Conservation (phyloP, 2,888 invertebrate genomes). For the Xanthorhoe spadicearia region DNA sequence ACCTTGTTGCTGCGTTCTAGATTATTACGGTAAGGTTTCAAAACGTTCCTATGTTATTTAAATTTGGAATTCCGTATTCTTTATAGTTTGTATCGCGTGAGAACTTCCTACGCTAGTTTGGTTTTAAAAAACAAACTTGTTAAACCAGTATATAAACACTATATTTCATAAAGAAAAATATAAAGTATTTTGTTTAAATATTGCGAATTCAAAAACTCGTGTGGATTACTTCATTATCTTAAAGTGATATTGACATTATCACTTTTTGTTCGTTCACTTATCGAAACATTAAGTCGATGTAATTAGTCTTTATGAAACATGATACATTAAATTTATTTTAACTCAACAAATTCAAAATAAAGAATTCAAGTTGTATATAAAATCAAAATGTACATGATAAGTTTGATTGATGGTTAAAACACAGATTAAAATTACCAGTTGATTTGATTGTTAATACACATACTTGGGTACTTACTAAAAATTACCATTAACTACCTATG, state of each 20-base stretch:
- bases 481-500: too few relatives aligned
- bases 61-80: slow-evolving; percentile 29
- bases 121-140: slow-evolving; percentile 21
- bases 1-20: slow-evolving; percentile 39
- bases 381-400: too few relatives aligned
- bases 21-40: slow-evolving; percentile 29
- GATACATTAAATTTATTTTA: slow-evolving; percentile 72
- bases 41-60: slow-evolving; percentile 24
- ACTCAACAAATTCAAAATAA: slow-evolving; percentile 4
- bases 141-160: slow-evolving; percentile 18
- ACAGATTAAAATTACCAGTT: too few relatives aligned
- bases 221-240: slow-evolving; percentile 4
- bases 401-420: too few relatives aligned
- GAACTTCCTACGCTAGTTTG: slow-evolving; percentile 27
- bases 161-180: slow-evolving; percentile 15
- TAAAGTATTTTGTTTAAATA: neutral
- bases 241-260: slow-evolving; percentile 43
- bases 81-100: slow-evolving; percentile 26
- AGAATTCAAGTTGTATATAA: neutral
- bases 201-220: slow-evolving; percentile 1
- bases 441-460: too few relatives aligned
- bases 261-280: slow-evolving; percentile 44
- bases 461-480: too few relatives aligned
- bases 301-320: slow-evolving; percentile 65
- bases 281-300: slow-evolving; percentile 58